A percentile compares a stretch with the other conserved stretches of the same genome.
phyloP scores from a whole-genome alignment of 2,797 vertebrate genomes.

The Melanotaenia boesemani region DNA sequence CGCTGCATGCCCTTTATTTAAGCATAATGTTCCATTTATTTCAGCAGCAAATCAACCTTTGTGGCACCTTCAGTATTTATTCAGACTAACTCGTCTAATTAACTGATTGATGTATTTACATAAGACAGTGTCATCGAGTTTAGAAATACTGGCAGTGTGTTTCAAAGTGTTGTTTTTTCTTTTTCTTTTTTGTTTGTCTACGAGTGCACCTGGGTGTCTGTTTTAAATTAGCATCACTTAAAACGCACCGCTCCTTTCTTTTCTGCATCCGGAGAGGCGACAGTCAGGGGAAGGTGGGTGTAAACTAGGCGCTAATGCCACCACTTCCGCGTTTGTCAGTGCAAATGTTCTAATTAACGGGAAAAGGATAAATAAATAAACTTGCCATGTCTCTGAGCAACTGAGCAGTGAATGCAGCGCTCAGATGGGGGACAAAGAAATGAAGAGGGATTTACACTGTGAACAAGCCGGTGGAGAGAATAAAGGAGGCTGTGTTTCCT shows the following conservation, averaged over 20 bases:
- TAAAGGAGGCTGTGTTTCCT: slow-evolving; percentile 46
- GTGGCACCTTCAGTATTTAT: slow-evolving; percentile 5
- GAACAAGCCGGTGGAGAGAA: slow-evolving; percentile 46
- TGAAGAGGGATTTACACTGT: slow-evolving; percentile 61
- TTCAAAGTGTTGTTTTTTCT: slow-evolving; percentile 32
- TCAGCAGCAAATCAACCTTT: neutral
- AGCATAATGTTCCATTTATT: slow-evolving; percentile 7
- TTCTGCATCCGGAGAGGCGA: slow-evolving; percentile 33
- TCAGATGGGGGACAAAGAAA: slow-evolving; percentile 55
- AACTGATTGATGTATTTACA: slow-evolving; percentile 36
- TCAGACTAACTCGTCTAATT: slow-evolving; percentile 36
- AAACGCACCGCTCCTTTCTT: slow-evolving; percentile 6
- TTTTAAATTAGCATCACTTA: slow-evolving; percentile 25
- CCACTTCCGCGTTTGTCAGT: slow-evolving; percentile 74
- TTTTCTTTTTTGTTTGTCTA: slow-evolving; percentile 13
- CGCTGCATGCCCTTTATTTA: slow-evolving; percentile 12
- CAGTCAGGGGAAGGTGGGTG: slow-evolving; percentile 72
- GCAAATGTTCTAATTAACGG: slow-evolving; percentile 80
- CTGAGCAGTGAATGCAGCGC: slow-evolving; percentile 58
- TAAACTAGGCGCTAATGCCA: slow-evolving; percentile 79
- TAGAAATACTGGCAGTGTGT: slow-evolving; percentile 35
- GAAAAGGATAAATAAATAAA: slow-evolving; percentile 80
- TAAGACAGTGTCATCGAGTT: slow-evolving; percentile 30
- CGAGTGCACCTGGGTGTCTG: slow-evolving; percentile 55
- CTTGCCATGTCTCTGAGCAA: slow-evolving; percentile 65